Conservation (phyloP, 2,888 invertebrate genomes). For the Andrena camellia region DNA sequence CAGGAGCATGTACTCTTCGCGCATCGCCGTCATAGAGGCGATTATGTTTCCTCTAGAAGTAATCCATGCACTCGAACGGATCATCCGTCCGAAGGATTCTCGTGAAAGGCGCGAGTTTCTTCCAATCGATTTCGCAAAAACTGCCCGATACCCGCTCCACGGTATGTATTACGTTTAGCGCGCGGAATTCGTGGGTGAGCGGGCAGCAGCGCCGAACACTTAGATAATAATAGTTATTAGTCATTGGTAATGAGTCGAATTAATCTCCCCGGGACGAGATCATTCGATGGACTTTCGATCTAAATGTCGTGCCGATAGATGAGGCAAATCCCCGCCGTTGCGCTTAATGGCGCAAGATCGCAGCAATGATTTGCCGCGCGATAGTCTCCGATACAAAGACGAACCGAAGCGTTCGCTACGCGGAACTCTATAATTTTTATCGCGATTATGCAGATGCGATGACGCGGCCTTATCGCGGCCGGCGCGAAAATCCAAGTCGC, state of each 20-base stretch:
- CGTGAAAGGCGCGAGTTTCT: constrained; percentile 39
- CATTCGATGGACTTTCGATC: constrained; percentile 68
- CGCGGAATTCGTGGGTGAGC: constrained; percentile 45
- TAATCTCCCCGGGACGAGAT: constrained; percentile 62
- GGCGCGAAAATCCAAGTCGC: not conserved
- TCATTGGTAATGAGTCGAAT: constrained; percentile 67
- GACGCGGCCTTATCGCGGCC: constrained; percentile 12
- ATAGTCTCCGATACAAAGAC: constrained; percentile 52
- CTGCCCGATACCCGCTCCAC: constrained; percentile 26
- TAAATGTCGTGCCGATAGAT: constrained; percentile 64
- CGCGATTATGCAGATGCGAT: not conserved
- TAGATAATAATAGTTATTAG: constrained; percentile 68
- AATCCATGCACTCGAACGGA: constrained; percentile 2
- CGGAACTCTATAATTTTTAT: constrained; percentile 31
- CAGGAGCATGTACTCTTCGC: not conserved
- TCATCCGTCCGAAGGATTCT: constrained; percentile 11
- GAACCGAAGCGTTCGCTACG: constrained; percentile 22
- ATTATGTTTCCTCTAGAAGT: constrained; percentile 12
- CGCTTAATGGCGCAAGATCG: constrained; percentile 51
- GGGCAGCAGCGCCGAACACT: constrained; percentile 50
- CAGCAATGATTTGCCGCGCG: constrained; percentile 50
- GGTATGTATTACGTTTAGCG: constrained; percentile 32
- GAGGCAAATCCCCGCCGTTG: constrained; percentile 55
- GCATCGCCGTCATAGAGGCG: not conserved
- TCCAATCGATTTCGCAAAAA: constrained; percentile 58